phyloP scores from a whole-genome alignment of 2,113 vertebrate genomes.

The Antechinus stuartii region DNA sequence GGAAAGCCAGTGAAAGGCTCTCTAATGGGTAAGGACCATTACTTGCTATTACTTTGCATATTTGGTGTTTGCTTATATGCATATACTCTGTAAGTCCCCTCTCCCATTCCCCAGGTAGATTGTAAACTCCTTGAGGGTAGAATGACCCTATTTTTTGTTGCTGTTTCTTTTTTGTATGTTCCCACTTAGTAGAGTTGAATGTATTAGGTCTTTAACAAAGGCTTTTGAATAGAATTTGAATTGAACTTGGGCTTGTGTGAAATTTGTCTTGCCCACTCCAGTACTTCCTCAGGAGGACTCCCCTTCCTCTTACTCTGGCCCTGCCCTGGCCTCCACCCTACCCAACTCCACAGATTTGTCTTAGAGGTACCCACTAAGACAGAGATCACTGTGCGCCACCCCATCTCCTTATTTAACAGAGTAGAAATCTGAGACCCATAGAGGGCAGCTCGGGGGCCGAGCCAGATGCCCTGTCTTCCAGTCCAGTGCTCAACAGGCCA shows the following conservation, averaged over 20 bases:
- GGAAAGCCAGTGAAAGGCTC: neutral
- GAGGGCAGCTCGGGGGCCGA: neutral
- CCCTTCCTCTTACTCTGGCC: neutral
- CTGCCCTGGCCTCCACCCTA: neutral
- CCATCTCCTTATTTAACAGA: neutral
- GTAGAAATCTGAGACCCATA: neutral
- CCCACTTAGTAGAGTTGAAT: neutral
- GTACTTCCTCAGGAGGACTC: neutral
- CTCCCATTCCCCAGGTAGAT: neutral
- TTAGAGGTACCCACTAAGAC: neutral
- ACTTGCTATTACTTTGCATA: neutral
- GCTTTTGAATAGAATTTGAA: neutral
- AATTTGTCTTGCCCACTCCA: neutral
- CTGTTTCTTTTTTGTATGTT: neutral
- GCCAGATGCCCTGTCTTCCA: neutral
- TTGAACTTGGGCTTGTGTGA: neutral
- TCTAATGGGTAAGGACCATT: neutral
- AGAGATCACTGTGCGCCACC: neutral
- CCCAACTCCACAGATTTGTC: neutral
- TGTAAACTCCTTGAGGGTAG: neutral
- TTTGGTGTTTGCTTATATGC: neutral
- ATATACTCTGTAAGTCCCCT: neutral
- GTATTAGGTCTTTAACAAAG: neutral
- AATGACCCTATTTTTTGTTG: neutral
- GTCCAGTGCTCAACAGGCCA: neutral